These are phyloP conservation scores for Motacilla alba DNA, from an alignment of 2,113 vertebrate genomes.

Conservation along the genomic window DNA sequence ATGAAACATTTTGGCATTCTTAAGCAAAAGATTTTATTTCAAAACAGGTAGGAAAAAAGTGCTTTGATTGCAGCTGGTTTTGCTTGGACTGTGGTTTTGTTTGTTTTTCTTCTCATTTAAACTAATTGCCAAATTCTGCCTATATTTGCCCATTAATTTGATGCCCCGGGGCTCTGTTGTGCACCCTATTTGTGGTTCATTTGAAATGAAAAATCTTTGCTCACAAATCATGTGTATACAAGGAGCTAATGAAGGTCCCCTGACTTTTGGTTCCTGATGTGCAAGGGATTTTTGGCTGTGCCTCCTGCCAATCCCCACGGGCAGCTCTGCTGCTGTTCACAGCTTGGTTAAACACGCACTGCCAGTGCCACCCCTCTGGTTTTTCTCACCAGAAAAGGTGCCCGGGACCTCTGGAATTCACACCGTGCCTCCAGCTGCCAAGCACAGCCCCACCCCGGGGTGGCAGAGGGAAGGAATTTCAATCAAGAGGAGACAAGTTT, in stretches of 20 bases:
- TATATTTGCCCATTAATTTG: neutral
- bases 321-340: neutral
- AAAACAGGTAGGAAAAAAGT: neutral
- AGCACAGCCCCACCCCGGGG: neutral
- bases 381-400: neutral
- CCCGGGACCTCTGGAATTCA: accelerated
- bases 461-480: neutral
- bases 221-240: accelerated
- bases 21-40: constrained; percentile 17
- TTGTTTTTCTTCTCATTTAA: neutral
- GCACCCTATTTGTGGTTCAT: neutral
- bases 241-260: neutral
- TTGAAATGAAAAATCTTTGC: neutral
- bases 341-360: accelerated
- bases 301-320: neutral
- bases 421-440: neutral
- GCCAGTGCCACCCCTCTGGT: neutral
- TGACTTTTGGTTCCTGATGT: neutral
- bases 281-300: neutral
- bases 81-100: neutral
- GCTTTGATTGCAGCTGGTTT: neutral
- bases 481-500: neutral
- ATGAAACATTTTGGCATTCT: constrained; percentile 30
- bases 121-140: neutral
- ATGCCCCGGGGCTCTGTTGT: neutral